phyloP scores from a whole-genome alignment of 2,113 vertebrate species.

The Notarius lentiginosus region DNA sequence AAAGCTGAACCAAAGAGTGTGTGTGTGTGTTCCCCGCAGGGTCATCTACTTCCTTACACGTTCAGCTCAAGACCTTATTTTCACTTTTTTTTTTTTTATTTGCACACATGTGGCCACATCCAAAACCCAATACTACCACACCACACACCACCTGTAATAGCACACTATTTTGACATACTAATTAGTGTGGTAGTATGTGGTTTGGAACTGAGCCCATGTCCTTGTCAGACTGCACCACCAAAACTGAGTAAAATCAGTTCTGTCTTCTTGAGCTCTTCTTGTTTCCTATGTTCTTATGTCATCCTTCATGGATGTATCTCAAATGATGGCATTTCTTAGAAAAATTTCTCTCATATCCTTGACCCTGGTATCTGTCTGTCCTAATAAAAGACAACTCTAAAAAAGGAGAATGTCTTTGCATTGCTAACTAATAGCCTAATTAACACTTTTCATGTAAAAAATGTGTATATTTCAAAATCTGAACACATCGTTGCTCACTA shows the following conservation, averaged over 20 bases:
- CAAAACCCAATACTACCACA: not conserved
- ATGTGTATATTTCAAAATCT: too few species aligned
- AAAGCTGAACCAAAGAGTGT: not conserved
- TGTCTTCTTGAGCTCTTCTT: not conserved
- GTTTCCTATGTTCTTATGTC: not conserved
- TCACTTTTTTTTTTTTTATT: not conserved
- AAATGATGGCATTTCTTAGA: not conserved
- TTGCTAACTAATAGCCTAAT: too few species aligned
- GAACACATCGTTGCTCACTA: too few species aligned
- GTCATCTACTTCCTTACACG: not conserved
- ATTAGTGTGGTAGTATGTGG: constrained; percentile 7
- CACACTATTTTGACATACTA: not conserved
- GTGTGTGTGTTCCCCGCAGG: not conserved
- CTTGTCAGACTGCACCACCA: not conserved
- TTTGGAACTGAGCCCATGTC: not conserved
- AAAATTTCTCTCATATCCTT: too few species aligned
- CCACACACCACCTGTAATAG: not conserved
- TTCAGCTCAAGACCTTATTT: not conserved
- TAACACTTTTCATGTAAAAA: not conserved
- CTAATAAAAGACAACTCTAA: too few species aligned
- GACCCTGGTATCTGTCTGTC: too few species aligned
- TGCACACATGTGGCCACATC: not conserved
- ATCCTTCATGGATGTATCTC: not conserved
- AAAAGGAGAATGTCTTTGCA: too few species aligned
- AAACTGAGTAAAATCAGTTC: not conserved